phyloP scores from a whole-genome alignment of 2,113 vertebrate genomes.

The Lagenorhynchus albirostris region DNA sequence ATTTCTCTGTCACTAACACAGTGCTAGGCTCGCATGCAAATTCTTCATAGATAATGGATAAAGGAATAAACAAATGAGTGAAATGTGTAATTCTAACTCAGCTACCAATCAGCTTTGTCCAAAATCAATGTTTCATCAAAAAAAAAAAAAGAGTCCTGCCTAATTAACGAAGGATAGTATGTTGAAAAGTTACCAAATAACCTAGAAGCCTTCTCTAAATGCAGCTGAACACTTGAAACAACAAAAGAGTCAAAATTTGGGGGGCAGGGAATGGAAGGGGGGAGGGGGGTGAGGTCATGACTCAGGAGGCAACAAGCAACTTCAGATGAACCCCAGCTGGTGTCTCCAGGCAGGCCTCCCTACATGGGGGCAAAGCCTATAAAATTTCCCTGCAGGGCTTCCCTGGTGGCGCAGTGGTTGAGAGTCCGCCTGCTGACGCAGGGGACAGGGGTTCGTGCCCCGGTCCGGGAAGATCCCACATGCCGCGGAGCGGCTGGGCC shows the following conservation, averaged over 20 bases:
- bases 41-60: not conserved
- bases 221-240: not conserved
- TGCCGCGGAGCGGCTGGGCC: too few species aligned
- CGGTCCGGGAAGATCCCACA: too few species aligned
- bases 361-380: not conserved
- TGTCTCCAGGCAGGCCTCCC: not conserved
- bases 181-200: not conserved
- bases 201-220: not conserved
- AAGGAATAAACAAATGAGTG: too few species aligned
- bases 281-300: too few species aligned
- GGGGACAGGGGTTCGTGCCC: too few species aligned
- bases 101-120: not conserved
- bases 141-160: not conserved
- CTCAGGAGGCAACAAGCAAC: not conserved
- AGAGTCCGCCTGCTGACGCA: too few species aligned
- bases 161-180: too few species aligned
- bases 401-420: too few species aligned
- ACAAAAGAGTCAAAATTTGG: rapidly evolving
- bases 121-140: not conserved
- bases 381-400: not conserved
- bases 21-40: not conserved
- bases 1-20: not conserved
- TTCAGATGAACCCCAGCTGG: too few species aligned
- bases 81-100: not conserved
- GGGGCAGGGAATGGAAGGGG: rapidly evolving